phyloP scores from a whole-genome alignment of 1,140 invertebrate genomes.

The Phenacoccus solenopsis region DNA sequence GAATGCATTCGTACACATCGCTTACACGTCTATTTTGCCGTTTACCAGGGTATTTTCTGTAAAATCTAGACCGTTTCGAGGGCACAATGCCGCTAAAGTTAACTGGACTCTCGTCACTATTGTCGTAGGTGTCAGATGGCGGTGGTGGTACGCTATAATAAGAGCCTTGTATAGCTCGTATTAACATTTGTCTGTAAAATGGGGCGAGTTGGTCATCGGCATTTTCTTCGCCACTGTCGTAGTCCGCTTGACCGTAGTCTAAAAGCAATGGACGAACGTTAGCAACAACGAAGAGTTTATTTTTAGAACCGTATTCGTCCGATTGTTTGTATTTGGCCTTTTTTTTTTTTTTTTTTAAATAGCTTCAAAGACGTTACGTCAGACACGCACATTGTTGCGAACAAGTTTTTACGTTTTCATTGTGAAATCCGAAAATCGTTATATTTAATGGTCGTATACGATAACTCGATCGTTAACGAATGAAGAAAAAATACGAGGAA shows the following conservation, averaged over 20 bases:
- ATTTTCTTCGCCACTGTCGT: background rate
- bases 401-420: too few species aligned
- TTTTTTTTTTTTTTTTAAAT: too few species aligned
- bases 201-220: background rate
- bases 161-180: background rate
- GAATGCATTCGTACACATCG: conserved; percentile 5
- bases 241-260: background rate
- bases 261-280: too few species aligned
- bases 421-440: too few species aligned
- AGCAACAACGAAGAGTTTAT: background rate
- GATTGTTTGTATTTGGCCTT: background rate
- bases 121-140: background rate
- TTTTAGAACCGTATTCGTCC: background rate
- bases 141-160: background rate
- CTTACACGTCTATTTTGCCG: background rate
- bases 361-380: too few species aligned
- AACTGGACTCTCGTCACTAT: background rate
- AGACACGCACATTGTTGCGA: too few species aligned
- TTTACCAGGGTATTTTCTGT: conserved; percentile 8
- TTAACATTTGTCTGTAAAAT: background rate
- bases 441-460: too few species aligned
- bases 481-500: too few species aligned
- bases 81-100: background rate
- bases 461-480: too few species aligned
- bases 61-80: background rate